Evolutionary conservation across 2,888 invertebrate species (phyloP).

Genomic region (Spilosoma lubricipeda): DNA sequence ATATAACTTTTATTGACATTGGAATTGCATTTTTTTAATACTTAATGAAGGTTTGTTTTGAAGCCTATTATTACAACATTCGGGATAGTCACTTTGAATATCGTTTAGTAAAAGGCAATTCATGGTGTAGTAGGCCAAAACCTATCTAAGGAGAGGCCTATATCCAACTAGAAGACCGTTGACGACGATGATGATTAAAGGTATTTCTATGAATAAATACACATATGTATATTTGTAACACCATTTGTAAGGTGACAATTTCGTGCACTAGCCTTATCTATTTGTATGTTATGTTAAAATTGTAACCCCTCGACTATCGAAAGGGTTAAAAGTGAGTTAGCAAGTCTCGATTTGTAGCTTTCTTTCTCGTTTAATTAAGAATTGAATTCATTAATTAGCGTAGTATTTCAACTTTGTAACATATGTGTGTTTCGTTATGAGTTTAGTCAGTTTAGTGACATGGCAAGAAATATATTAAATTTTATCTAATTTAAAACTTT

Average conservation of each 20-base stretch:
- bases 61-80: background rate
- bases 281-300: background rate
- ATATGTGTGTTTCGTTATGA: conserved; percentile 53
- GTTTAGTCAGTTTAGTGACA: conserved; percentile 65
- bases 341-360: conserved; percentile 25
- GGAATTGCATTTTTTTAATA: background rate
- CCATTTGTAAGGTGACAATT: background rate
- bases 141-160: too few relatives aligned
- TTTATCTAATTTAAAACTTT: background rate
- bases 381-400: conserved; percentile 52
- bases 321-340: conserved; percentile 39
- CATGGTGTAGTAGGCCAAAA: too few relatives aligned
- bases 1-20: background rate
- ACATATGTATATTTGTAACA: too few relatives aligned
- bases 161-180: too few relatives aligned
- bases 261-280: background rate
- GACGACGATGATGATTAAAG: too few relatives aligned
- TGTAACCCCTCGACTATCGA: conserved; percentile 14
- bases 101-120: background rate
- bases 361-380: conserved; percentile 38
- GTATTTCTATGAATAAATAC: background rate
- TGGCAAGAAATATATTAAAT: conserved; percentile 43
- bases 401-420: conserved; percentile 38
- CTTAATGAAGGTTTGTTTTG: background rate
- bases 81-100: background rate